Evolutionary conservation across 2,888 invertebrate species (phyloP), one percentile per base, ranked within the genome.

Genomic region (Papilio gigon): DNA sequence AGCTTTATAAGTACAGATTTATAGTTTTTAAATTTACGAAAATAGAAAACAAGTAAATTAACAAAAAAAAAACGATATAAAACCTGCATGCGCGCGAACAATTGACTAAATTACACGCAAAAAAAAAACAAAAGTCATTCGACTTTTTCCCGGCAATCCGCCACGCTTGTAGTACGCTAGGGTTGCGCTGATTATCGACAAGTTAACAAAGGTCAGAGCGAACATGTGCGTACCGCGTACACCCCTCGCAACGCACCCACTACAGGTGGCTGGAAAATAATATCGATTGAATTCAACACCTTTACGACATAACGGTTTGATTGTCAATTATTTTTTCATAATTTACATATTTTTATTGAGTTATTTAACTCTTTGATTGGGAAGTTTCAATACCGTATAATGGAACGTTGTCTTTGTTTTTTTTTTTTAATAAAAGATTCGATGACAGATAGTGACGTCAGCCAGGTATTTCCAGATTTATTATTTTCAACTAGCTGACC

Each of bases 111-210:
- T 37, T 12, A 9, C 1, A 12, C 20, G 22, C 20, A 63, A 50
- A 58, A 30, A 56, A 50, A 56, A 11, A 44, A 27, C 40, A 50
- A 67, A 62, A 53, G n/a, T 42, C 56, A 62, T 62, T 67, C 11
- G 30, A 56, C 25, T 56, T 68, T 56, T 62, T 68, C 63, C 63
- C 68, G 63, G 63, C 63, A 63, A 63, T 63, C 33, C 58, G 56
- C 25, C 58, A 44, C 58, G 68, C 58, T 60, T 17, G 12, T 4
- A 5, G 30, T n/a, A 27, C 50, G 67, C 67, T 63, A 68, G 68
- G 68, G 63, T 68, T 68, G 68, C 68, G 63, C 58, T 64, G 68
- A 64, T 68, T 68, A 68, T 68, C 68, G 64, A 64, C 40, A 59
- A 64, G 64, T 63, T 60, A 50, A 68, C 47, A 63, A 68, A 68